Evolutionary conservation across 2,888 invertebrate species (phyloP).

Genomic region (Conops quadrifasciatus): DNA sequence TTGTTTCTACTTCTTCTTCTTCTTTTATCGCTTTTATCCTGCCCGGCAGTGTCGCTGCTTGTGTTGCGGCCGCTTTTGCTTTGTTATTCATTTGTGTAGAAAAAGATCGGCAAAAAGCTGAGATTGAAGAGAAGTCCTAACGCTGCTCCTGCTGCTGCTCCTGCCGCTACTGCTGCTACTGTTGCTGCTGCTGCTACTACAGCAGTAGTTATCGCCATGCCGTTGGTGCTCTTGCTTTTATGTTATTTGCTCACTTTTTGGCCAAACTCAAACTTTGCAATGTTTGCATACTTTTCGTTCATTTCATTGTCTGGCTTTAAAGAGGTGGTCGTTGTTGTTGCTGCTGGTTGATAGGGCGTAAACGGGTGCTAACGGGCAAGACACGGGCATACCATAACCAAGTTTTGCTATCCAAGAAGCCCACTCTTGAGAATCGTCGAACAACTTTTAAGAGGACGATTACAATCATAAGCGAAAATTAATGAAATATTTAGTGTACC

Average conservation of each 20-base stretch:
- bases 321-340: not conserved
- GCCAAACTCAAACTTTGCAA: constrained; percentile 28
- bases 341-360: too few relatives aligned
- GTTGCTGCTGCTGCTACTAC: not conserved
- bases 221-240: not conserved
- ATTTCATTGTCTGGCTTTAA: constrained; percentile 11
- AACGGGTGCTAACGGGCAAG: too few relatives aligned
- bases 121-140: constrained; percentile 13
- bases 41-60: not conserved
- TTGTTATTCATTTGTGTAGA: not conserved
- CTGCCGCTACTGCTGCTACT: constrained; percentile 8
- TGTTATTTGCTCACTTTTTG: constrained; percentile 26
- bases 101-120: constrained; percentile 17
- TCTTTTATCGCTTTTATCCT: not conserved
- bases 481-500: constrained; percentile 55
- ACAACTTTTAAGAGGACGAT: constrained; percentile 41
- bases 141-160: not conserved
- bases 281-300: constrained; percentile 32
- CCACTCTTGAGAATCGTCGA: too few relatives aligned
- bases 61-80: constrained; percentile 12
- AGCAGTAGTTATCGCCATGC: not conserved
- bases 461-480: constrained; percentile 59
- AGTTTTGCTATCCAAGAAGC: too few relatives aligned
- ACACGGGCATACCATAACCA: too few relatives aligned
- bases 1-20: constrained; percentile 7